phyloP scores from a whole-genome alignment of 1,140 invertebrate genomes.

The Eupeodes corollae region DNA sequence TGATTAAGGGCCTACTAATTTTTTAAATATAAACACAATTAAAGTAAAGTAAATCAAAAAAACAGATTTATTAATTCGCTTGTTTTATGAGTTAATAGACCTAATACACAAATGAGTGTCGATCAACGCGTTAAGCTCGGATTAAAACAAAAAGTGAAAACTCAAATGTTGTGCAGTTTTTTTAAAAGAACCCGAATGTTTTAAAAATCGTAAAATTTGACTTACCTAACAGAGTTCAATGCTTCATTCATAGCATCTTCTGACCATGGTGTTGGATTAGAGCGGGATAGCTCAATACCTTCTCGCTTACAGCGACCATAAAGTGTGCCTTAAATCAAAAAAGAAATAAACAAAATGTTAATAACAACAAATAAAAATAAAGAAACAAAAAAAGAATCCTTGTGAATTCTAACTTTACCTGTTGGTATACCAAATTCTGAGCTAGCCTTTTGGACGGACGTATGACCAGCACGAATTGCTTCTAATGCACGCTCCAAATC shows the following conservation, averaged over 20 bases:
- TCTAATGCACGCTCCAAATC: constrained; percentile 72
- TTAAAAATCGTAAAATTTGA: no score
- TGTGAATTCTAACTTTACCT: constrained; percentile 29
- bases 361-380: not conserved
- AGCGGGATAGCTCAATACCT: constrained; percentile 74
- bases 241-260: constrained; percentile 83
- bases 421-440: constrained; percentile 76
- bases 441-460: constrained; percentile 75
- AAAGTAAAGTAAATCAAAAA: no score
- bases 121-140: not conserved
- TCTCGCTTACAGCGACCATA: constrained; percentile 79
- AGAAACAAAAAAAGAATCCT: no score
- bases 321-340: constrained; percentile 49
- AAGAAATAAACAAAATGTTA: no score
- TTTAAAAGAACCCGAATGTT: no score
- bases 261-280: constrained; percentile 78
- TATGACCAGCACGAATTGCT: constrained; percentile 67
- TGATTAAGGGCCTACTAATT: no score
- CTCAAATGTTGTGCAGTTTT: not conserved
- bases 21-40: no score
- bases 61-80: no score
- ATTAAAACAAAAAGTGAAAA: not conserved
- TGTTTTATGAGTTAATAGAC: no score
- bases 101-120: not conserved
- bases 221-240: constrained; percentile 70